Evolutionary conservation across 2,888 invertebrate species (phyloP).

Genomic region (Margaritifera margaritifera): DNA sequence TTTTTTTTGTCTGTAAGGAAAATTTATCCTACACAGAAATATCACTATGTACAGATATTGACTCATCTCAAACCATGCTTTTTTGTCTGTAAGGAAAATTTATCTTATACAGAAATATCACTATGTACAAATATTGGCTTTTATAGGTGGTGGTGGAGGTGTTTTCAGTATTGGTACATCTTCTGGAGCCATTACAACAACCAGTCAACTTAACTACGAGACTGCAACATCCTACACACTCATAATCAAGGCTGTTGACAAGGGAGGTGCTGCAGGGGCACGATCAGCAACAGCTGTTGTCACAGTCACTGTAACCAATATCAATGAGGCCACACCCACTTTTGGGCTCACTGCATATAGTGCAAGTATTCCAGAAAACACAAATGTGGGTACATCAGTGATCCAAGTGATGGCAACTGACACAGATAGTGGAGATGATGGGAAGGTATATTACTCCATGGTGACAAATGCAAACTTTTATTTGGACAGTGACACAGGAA

Average conservation of each 20-base stretch:
- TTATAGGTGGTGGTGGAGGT: conserved; percentile 27
- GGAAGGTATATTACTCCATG: conserved; percentile 44
- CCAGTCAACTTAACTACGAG: conserved; percentile 50
- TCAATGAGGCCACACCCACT: conserved; percentile 58
- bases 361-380: conserved; percentile 30
- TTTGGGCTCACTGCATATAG: conserved; percentile 34
- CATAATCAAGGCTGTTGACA: conserved; percentile 45
- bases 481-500: conserved; percentile 44
- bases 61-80: too few species aligned
- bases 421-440: conserved; percentile 48
- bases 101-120: too few species aligned
- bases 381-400: conserved; percentile 39
- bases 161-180: conserved; percentile 39
- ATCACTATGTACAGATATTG: too few species aligned
- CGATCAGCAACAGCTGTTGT: conserved; percentile 46
- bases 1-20: too few species aligned
- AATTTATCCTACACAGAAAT: too few species aligned
- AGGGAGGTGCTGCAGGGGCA: conserved; percentile 34
- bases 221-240: conserved; percentile 40
- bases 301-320: conserved; percentile 49
- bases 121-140: not conserved
- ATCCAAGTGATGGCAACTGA: conserved; percentile 48
- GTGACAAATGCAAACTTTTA: conserved; percentile 34
- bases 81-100: too few species aligned
- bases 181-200: conserved; percentile 40